Percentiles rank a stretch among this genome's conserved stretches.
These are phyloP conservation scores for Camponotus floridanus DNA, from an alignment of 1,140 invertebrate genomes.

Conservation along the genomic window DNA sequence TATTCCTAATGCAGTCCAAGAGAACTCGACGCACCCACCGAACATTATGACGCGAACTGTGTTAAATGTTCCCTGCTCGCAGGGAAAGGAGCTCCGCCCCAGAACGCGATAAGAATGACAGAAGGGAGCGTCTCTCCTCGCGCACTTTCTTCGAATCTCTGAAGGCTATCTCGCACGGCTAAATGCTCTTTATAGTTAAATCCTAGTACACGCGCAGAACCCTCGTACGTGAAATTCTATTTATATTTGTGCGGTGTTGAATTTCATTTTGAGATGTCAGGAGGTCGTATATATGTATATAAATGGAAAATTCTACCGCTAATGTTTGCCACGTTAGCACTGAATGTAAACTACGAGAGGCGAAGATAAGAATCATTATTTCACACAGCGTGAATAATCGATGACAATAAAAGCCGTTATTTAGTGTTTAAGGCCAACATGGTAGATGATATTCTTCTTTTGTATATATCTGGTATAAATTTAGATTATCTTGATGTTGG, in stretches of 20 bases:
- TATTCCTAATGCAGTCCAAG: constrained; percentile 20
- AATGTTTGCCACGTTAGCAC: neutral
- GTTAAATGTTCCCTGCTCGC: neutral
- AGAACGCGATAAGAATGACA: constrained; percentile 22
- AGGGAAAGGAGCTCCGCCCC: neutral
- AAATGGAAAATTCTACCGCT: constrained; percentile 12
- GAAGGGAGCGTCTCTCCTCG: neutral
- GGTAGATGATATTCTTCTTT: neutral
- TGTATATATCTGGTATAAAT: constrained; percentile 26
- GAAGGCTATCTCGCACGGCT: neutral
- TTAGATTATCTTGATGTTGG: constrained; percentile 16
- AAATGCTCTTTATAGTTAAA: neutral
- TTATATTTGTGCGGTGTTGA: constrained; percentile 44
- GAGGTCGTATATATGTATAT: neutral
- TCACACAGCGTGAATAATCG: constrained; percentile 2
- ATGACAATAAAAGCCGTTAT: constrained; percentile 7
- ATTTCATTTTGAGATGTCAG: constrained; percentile 17
- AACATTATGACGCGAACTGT: neutral
- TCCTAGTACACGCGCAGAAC: neutral
- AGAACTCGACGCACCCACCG: neutral
- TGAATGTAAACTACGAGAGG: neutral
- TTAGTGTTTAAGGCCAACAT: neutral
- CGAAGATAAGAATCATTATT: neutral
- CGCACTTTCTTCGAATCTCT: neutral
- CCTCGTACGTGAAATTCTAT: constrained; percentile 18